Base-by-base conservation (phyloP, 2,113 vertebrate species). In the Mastomys natalensis region DNA sequence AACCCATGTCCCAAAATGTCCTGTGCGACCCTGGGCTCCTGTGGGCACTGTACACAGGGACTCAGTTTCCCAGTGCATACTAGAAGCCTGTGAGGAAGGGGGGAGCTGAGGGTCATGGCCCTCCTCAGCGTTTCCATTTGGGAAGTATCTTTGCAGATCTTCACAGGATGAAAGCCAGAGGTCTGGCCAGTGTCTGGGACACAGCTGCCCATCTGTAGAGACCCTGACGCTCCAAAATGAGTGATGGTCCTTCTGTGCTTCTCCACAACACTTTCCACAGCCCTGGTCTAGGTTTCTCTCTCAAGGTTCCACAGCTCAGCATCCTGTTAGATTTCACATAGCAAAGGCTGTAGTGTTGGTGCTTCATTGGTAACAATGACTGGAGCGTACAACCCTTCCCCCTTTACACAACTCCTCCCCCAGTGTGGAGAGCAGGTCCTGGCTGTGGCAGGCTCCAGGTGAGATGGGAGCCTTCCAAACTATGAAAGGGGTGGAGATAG, bases 401-500 rank as follows among this genome's bases (percentile, higher is more conserved):
- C 51, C 8, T 22, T 8, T 24, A 70, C 21, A 15, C 12, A 34
- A n/a, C 24, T 7, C 2, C 3, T 7, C 2, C 3, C 62, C 55
- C 24, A 4, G 16, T 3, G 64, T 48, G 15, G 34, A 89, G 77
- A 55, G 29, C n/a, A 58, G 19, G 21, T 26, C 45, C 12, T 13
- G 55, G 2, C 45, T 22, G 70, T n/a, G 43, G 37, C 40, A 8
- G 34, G 76, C 7, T 73, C 43, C 19, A 3, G 31, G 34, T 22
- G 68, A 78, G n/a, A 13, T 0, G 0, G 45, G 26, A 64, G 2
- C 7, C 9, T 45, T 84, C 37, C 24, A 11, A 17, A 11, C 24
- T 5, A 51, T 84, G 45, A 24, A 31, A 34, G 73, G 24, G 31
- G 0, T 37, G 48, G 10, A 37, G 8, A n/a, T 7, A 45, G 78